Percentiles rank a stretch among this genome's conserved stretches.
These are phyloP conservation scores for Trinorchestia longiramus DNA, from an alignment of 1,140 invertebrate genomes.

Conservation along the genomic window DNA sequence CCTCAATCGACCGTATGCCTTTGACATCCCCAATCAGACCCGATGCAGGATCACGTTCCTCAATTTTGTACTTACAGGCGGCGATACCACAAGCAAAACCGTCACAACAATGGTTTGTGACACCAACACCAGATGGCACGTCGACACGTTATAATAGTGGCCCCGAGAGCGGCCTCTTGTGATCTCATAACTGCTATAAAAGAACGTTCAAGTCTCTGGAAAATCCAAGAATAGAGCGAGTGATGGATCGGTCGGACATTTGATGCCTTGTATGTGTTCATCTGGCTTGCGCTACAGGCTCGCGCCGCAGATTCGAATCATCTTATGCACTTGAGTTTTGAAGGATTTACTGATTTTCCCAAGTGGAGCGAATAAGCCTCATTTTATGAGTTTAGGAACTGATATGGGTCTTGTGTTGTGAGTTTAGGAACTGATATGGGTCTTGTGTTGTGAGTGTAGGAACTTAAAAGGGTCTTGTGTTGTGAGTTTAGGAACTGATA, in stretches of 20 bases:
- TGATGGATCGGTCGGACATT: slow-evolving; percentile 22
- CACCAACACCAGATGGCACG: slow-evolving; percentile 16
- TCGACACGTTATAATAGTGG: background rate
- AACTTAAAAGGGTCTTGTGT: background rate
- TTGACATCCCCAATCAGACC: background rate
- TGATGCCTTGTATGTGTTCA: slow-evolving; percentile 29
- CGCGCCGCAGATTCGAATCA: background rate
- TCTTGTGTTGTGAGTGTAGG: background rate
- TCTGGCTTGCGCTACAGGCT: background rate
- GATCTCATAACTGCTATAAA: slow-evolving; percentile 10
- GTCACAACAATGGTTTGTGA: background rate
- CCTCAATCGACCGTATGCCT: background rate
- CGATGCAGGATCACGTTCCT: background rate
- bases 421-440: background rate
- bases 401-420: background rate
- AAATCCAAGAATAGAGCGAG: slow-evolving; percentile 27
- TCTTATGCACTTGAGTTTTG: background rate
- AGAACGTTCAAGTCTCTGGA: background rate
- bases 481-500: background rate
- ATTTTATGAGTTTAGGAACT: background rate
- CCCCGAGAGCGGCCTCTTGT: background rate
- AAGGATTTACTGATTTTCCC: background rate
- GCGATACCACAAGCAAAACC: slow-evolving; percentile 23
- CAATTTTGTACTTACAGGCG: background rate
- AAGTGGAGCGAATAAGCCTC: background rate